Evolutionary conservation across 1,140 invertebrate genomes (phyloP).

Genomic region (Bombus impatiens): DNA sequence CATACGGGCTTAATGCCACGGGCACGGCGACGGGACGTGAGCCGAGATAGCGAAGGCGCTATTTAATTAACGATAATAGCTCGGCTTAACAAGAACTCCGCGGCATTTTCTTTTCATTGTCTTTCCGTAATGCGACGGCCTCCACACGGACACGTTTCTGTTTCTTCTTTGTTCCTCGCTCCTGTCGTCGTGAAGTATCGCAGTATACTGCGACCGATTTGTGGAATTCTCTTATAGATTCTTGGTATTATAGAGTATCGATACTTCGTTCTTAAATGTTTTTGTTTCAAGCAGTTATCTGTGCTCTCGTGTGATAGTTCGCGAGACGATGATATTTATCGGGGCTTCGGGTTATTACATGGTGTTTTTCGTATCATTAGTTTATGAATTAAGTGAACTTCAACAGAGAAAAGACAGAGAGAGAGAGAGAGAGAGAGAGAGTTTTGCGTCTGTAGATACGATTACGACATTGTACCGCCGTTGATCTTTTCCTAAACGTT

Average conservation of each 20-base stretch:
- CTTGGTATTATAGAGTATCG: background rate
- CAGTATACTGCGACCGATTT: background rate
- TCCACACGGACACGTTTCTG: slow-evolving; percentile 25
- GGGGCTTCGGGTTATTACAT: rapidly evolving
- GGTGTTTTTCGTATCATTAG: too few species aligned
- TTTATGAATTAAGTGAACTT: too few species aligned
- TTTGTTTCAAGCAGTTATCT: background rate
- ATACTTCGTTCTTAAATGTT: background rate
- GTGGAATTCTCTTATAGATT: background rate
- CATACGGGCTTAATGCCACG: slow-evolving; percentile 73
- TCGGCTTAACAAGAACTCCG: slow-evolving; percentile 71
- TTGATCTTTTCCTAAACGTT: too few species aligned
- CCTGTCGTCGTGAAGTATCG: background rate
- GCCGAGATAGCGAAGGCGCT: slow-evolving; percentile 73
- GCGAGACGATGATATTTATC: too few species aligned
- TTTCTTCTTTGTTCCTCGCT: background rate
- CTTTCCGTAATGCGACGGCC: slow-evolving; percentile 66
- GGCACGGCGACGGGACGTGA: slow-evolving; percentile 71
- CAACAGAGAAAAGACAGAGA: too few species aligned
- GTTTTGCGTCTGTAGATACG: too few species aligned
- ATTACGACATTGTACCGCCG: too few species aligned
- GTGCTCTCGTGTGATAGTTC: too few species aligned
- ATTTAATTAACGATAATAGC: slow-evolving; percentile 80
- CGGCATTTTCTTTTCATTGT: slow-evolving; percentile 73
- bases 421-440: too few species aligned